A percentile compares a stretch with the other conserved stretches of the same genome.
These are phyloP conservation scores for Habroteleia sp. DNA, from an alignment of 2,888 invertebrate genomes.

Conservation along the genomic window DNA sequence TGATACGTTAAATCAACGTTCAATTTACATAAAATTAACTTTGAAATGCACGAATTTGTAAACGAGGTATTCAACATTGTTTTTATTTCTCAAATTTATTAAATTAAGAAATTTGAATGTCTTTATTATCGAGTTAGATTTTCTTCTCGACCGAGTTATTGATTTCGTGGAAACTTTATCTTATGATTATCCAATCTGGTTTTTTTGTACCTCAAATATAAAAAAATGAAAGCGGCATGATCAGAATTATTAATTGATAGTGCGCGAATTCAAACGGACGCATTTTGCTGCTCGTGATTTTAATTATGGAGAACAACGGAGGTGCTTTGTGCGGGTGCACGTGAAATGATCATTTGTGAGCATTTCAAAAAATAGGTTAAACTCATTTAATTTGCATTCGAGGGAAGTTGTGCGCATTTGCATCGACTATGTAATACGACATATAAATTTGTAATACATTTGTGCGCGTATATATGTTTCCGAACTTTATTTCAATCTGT, in stretches of 20 bases:
- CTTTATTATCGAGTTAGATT: too few species aligned
- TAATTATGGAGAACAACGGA: constrained; percentile 6
- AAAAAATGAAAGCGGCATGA: too few species aligned
- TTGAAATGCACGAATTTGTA: too few species aligned
- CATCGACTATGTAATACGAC: constrained; percentile 22
- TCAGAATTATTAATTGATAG: background rate
- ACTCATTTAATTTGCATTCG: constrained; percentile 37
- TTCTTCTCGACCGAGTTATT: too few species aligned
- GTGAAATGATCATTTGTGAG: constrained; percentile 19
- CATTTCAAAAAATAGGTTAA: constrained; percentile 26
- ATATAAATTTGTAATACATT: constrained; percentile 31
- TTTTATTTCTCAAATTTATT: too few species aligned
- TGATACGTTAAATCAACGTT: too few species aligned
- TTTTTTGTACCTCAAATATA: too few species aligned
- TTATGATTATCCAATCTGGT: too few species aligned
- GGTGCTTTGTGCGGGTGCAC: background rate
- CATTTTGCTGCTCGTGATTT: constrained; percentile 8
- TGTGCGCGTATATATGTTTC: constrained; percentile 3
- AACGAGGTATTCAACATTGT: too few species aligned
- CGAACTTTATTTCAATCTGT: constrained; percentile 41
- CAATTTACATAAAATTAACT: too few species aligned
- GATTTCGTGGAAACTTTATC: too few species aligned
- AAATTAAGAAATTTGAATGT: too few species aligned
- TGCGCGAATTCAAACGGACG: background rate
- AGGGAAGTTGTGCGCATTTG: constrained; percentile 27